Evolutionary conservation across 2,797 vertebrate species (phyloP).

Genomic region (Gallirallus australis): DNA sequence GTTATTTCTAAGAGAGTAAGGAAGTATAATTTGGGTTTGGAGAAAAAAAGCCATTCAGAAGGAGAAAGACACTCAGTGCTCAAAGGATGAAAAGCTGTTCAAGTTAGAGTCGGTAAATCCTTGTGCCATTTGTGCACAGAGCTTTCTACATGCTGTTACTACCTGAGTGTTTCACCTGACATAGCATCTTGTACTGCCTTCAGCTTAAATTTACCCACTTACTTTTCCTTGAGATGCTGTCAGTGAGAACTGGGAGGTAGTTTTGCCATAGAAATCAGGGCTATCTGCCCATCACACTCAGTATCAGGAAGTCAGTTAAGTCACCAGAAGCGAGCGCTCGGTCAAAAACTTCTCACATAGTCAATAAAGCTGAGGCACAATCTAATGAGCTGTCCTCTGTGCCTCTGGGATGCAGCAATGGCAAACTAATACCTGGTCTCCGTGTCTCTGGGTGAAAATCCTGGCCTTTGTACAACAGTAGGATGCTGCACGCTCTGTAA

Average conservation of each 20-base stretch:
- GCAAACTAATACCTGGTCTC: background rate
- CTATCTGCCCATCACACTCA: background rate
- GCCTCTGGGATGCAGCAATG: background rate
- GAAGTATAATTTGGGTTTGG: background rate
- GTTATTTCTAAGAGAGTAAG: background rate
- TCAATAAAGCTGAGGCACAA: background rate
- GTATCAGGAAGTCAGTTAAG: background rate
- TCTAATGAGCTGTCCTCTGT: background rate
- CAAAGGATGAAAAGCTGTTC: background rate
- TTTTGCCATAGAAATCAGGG: background rate
- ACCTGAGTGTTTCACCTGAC: background rate
- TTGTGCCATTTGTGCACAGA: background rate
- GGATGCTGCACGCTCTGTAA: background rate
- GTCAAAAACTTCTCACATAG: background rate
- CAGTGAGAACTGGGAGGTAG: background rate
- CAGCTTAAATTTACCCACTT: background rate
- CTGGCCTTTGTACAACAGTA: background rate
- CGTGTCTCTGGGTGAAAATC: background rate
- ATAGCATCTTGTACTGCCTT: background rate
- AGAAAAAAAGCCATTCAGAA: background rate
- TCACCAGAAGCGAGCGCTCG: background rate
- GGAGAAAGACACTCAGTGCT: background rate
- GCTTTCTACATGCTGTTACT: background rate
- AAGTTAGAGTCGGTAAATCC: background rate
- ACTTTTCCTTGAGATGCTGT: background rate